Evolutionary conservation across 2,888 invertebrate species (phyloP), one percentile per base, ranked within the genome.

Genomic region (Drosophila siamana): DNA sequence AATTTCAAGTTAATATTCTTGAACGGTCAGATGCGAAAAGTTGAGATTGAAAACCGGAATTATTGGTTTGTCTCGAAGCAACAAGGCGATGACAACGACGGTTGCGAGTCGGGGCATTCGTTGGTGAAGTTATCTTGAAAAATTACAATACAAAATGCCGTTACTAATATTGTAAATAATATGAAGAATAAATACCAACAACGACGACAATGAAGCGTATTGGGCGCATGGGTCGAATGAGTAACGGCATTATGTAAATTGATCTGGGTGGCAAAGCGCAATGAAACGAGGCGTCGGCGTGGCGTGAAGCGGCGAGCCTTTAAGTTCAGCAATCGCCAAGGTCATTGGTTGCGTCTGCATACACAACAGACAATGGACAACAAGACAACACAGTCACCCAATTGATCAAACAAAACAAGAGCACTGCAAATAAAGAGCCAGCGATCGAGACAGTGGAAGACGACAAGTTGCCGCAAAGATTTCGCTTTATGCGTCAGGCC

Each of bases 341-440:
- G 83, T 87, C 83, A 87, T 66, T 78, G 82, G 65, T 75, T 82
- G 84, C 78, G 76, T 79, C 80, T 85, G 80, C 76, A 74, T 86
- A 85, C 69, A 78, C 33, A 38, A 24, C 24, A 55, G 19, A 41
- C 16, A 33, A 13, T 44, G 30, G 15, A 13, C 41, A 38, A 26
- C 30, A 50, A 7, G 36, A 30, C 46, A 52, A 48, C 46, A 33
- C 28, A 40, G 50, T 36, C 59, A 19, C 19, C 7, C 26, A 43
- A 50, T 19, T 13, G 41, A 51, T 16, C 61, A 41, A 52, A 71
- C 50, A 67, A 61, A 26, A 64, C 69, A 33, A 72, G 67, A 52
- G 41, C 56, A 62, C 26, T 60, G 30, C 24, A 15, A 30, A 46
- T 24, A 59, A 26, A 11, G 28, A 50, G 30, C 40, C 30, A 41